A percentile compares a stretch with the other conserved stretches of the same genome.
Evolutionary conservation across 2,888 invertebrate species (phyloP).

Genomic region (Andrena minutula): DNA sequence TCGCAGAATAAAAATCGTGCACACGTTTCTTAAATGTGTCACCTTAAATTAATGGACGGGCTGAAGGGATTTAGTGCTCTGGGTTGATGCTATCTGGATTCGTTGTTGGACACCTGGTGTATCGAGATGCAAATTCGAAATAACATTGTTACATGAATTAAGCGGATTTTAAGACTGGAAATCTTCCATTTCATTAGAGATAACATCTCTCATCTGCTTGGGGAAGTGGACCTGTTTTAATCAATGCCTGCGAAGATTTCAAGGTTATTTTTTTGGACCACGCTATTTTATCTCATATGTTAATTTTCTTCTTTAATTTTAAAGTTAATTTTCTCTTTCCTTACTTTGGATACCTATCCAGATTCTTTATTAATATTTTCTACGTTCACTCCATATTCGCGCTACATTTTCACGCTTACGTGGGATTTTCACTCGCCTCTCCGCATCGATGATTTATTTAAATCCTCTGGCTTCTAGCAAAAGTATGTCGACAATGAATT

Average conservation of each 20-base stretch:
- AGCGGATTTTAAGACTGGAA: too few species aligned
- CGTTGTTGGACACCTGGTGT: slow-evolving; percentile 7
- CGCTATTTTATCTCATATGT: not conserved
- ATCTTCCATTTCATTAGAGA: too few species aligned
- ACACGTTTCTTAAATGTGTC: not conserved
- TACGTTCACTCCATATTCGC: not conserved
- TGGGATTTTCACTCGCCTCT: not conserved
- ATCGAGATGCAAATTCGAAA: slow-evolving; percentile 2
- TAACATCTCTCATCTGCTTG: too few species aligned
- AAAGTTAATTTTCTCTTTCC: not conserved
- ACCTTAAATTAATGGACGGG: not conserved
- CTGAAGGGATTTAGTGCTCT: not conserved
- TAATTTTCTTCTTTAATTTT: too few species aligned
- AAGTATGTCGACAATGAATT: too few species aligned
- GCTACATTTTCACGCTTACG: not conserved
- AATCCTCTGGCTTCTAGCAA: too few species aligned
- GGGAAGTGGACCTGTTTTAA: not conserved
- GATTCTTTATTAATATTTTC: not conserved
- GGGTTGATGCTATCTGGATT: slow-evolving; percentile 11
- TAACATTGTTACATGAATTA: slow-evolving; percentile 1
- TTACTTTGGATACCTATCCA: not conserved
- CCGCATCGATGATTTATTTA: too few species aligned
- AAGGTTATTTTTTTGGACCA: too few species aligned
- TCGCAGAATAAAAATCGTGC: slow-evolving; percentile 15
- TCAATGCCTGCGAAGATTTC: not conserved